phyloP scores from a whole-genome alignment of 2,113 vertebrate genomes.

The Chunga burmeisteri region DNA sequence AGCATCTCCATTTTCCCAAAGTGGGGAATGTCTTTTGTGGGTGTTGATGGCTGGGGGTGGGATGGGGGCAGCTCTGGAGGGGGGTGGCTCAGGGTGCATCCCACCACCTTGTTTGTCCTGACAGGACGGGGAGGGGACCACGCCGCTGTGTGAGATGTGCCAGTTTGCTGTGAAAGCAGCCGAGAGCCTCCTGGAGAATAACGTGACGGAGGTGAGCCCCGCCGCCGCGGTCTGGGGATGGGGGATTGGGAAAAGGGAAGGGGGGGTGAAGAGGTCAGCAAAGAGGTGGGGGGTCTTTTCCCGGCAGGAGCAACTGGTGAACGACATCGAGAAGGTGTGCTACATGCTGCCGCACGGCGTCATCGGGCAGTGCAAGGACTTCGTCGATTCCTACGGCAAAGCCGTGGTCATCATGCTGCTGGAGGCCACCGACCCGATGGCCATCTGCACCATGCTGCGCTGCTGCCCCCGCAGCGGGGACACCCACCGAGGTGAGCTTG shows the following conservation, averaged over 20 bases:
- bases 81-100: rapidly evolving
- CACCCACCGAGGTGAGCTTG: not conserved
- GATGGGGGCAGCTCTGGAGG: not conserved
- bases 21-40: rapidly evolving
- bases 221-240: rapidly evolving
- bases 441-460: conserved; percentile 77
- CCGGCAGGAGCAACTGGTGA: conserved; percentile 70
- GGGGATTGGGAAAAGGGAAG: not conserved
- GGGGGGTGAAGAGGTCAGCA: not conserved
- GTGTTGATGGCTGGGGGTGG: not conserved
- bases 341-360: conserved; percentile 76
- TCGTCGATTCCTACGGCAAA: conserved; percentile 83
- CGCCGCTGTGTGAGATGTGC: conserved; percentile 79
- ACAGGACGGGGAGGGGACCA: conserved; percentile 46
- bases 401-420: conserved; percentile 86
- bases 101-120: not conserved
- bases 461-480: conserved; percentile 70
- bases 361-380: conserved; percentile 79
- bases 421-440: conserved; percentile 77
- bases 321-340: conserved; percentile 82
- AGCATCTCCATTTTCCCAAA: not conserved
- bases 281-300: no score
- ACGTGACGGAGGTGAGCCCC: conserved; percentile 81
- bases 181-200: conserved; percentile 76
- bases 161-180: conserved; percentile 80